Percentiles rank a stretch among this genome's conserved stretches.
Conservation (phyloP, 2,888 invertebrate genomes). For the Campopleginae sp. region DNA sequence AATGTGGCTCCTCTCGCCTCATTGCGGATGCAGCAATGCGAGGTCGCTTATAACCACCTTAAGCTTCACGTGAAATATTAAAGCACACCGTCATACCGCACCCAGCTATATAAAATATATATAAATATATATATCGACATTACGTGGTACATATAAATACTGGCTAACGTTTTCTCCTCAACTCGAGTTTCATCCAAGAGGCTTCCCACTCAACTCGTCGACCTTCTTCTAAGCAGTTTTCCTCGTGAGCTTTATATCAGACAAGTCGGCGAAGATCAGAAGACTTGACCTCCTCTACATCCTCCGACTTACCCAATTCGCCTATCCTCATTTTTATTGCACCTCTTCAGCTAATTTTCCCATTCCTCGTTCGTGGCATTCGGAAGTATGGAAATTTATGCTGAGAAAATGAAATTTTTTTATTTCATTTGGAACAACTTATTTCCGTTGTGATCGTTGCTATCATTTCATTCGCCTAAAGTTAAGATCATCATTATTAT, state of each 20-base stretch:
- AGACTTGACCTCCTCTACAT: conserved; percentile 43
- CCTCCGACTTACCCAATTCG: conserved; percentile 4
- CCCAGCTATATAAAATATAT: conserved; percentile 37
- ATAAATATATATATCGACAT: not conserved
- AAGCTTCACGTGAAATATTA: conserved; percentile 76
- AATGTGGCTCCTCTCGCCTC: conserved; percentile 69
- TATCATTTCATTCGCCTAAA: not conserved
- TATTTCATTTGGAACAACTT: not conserved
- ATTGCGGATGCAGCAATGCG: conserved; percentile 77
- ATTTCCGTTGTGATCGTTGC: not conserved
- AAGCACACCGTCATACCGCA: conserved; percentile 70
- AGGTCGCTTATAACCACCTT: conserved; percentile 75
- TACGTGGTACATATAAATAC: not conserved
- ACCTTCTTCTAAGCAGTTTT: conserved; percentile 60
- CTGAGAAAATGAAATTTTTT: not conserved
- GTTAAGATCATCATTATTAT: not conserved
- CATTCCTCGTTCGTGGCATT: not conserved
- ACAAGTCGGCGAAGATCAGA: conserved; percentile 40
- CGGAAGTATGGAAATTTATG: conserved; percentile 25
- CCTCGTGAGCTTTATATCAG: conserved; percentile 26
- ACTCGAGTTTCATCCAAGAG: conserved; percentile 59
- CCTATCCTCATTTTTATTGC: conserved; percentile 11
- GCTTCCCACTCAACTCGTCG: conserved; percentile 55
- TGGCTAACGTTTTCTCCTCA: conserved; percentile 24
- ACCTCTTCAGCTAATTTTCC: conserved; percentile 15